Conservation (phyloP, 2,113 vertebrate species). For the Colinus virginianus region DNA sequence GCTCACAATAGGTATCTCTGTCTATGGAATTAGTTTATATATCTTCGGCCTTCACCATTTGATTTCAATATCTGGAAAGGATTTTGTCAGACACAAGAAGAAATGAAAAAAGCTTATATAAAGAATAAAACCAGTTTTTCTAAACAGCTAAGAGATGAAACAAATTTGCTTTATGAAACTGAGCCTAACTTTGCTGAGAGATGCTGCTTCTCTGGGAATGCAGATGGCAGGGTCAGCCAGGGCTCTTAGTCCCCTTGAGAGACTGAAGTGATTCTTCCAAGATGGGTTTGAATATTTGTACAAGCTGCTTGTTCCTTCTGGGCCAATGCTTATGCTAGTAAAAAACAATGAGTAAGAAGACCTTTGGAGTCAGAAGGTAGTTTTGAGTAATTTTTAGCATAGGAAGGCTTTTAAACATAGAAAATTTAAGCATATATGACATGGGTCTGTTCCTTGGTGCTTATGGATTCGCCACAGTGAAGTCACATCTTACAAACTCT, state of each 20-base stretch:
- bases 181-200: neutral
- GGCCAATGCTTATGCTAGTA: neutral
- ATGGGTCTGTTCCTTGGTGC: neutral
- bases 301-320: neutral
- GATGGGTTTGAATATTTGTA: neutral
- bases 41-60: neutral
- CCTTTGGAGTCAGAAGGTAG: neutral
- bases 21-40: neutral
- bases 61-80: neutral
- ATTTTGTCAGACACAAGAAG: neutral
- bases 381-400: neutral
- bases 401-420: neutral
- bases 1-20: neutral
- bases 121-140: neutral
- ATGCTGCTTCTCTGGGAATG: neutral
- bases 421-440: neutral
- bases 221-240: neutral
- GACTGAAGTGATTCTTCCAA: neutral
- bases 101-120: neutral
- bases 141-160: neutral
- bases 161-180: neutral
- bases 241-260: neutral
- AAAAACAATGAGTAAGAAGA: neutral
- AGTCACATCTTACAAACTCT: neutral
- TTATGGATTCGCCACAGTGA: neutral